These are phyloP conservation scores for Zosterops hypoxanthus DNA, from an alignment of 2,113 vertebrate genomes.

Conservation along the genomic window DNA sequence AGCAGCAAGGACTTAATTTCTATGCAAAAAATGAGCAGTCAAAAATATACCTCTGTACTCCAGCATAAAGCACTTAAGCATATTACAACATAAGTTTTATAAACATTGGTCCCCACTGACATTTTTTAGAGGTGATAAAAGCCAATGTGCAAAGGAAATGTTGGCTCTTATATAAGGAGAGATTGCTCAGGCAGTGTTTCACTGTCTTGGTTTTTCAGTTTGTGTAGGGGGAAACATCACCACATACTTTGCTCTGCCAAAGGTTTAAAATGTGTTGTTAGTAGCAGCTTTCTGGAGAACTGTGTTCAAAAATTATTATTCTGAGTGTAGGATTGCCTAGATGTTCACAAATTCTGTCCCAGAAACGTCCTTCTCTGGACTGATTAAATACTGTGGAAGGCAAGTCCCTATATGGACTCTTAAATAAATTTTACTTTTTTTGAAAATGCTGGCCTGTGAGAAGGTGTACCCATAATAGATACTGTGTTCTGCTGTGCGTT, in stretches of 20 bases:
- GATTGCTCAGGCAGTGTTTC: neutral
- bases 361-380: neutral
- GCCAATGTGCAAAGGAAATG: neutral
- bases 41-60: neutral
- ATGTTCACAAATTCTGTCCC: neutral
- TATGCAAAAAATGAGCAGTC: neutral
- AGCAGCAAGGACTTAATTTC: neutral
- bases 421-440: neutral
- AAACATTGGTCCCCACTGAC: neutral
- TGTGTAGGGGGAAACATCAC: neutral
- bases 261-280: neutral
- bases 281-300: neutral
- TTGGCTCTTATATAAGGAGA: neutral
- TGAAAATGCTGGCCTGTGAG: neutral
- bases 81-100: neutral
- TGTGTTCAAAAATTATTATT: constrained; percentile 26
- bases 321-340: neutral
- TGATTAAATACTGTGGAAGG: neutral
- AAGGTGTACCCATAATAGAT: neutral
- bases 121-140: neutral
- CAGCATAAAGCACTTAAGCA: neutral
- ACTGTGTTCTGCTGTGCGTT: neutral
- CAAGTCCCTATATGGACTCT: neutral
- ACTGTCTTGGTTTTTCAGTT: neutral
- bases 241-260: neutral